Conservation (phyloP, 2,888 invertebrate species). For the Cheilosia impressa region DNA sequence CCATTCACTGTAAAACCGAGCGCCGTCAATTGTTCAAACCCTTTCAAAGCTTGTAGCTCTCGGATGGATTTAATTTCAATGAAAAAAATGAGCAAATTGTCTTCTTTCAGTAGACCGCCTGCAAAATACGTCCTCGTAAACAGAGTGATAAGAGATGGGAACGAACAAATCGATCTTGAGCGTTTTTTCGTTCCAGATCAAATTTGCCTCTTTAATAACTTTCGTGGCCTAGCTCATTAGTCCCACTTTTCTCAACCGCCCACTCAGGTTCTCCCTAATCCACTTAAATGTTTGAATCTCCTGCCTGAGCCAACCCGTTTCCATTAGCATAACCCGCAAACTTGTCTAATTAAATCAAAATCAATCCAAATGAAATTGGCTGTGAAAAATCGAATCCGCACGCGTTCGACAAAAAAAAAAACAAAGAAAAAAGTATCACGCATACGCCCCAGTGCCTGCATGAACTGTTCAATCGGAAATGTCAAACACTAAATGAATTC, state of each 20-base stretch:
- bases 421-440: constrained; percentile 20
- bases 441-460: constrained; percentile 12
- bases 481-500: constrained; percentile 45
- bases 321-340: constrained; percentile 41
- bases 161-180: too few species aligned
- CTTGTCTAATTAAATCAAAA: constrained; percentile 47
- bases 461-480: constrained; percentile 27
- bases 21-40: too few species aligned
- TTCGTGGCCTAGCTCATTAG: neutral
- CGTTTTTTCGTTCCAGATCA: too few species aligned
- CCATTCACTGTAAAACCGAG: too few species aligned
- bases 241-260: neutral
- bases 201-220: too few species aligned
- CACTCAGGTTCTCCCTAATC: constrained; percentile 5
- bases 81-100: too few species aligned
- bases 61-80: too few species aligned
- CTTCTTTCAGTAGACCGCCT: too few species aligned
- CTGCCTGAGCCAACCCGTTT: neutral
- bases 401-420: neutral
- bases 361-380: constrained; percentile 42
- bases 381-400: constrained; percentile 45
- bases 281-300: constrained; percentile 15
- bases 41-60: too few species aligned
- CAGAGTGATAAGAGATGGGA: too few species aligned
- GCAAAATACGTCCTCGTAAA: too few species aligned